Base-by-base conservation (phyloP, 2,797 vertebrate genomes). In the Danio jaintianensis region DNA sequence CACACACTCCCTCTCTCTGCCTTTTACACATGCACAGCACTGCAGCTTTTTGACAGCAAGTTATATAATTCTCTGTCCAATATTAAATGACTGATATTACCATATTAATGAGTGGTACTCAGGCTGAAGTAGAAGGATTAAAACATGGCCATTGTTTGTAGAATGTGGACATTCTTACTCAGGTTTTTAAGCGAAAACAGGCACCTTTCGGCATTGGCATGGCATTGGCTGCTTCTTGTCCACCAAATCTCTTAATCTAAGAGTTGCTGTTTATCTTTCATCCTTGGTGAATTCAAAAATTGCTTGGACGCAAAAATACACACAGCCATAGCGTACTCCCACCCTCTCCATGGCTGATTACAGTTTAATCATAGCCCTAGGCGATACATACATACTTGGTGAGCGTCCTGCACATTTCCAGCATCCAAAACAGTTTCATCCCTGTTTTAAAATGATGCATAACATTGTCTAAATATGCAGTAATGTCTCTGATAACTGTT, bases 41-140 rank as follows among this genome's bases (percentile, higher is more conserved):
- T 81, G 75, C 56, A 77, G 81, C 64, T 61, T 82, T 80, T 85
- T 82, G 71, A 82, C 80, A 53, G 69, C 50, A 76, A 75, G 80
- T 82, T 80, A 79, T 79, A 83, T 64, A 59, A 70, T 81, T 78
- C 71, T 75, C 66, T 86, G 82, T 79, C 77, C 82, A 85, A 84
- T 86, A 86, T 84, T 85, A 89, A 87, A 84, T 73, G 63, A 81
- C 58, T 83, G 83, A 85, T 85, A 87, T 87, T 88, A 84, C 69
- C 80, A 84, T 87, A 84, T 84, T 86, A 86, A 87, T 85, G 77
- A 69, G 58, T 61, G 78, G 77, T 67, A 62, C 73, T 83, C 78
- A 68, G 78, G 74, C 58, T 71, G 29, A 66, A 84, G 68, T 50
- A 55, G 38, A 80, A 53, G 73, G 59, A 82, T 83, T 72, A 76